Evolutionary conservation across 2,888 invertebrate genomes (phyloP), one percentile per base, ranked within the genome.

Genomic region (Frankliniella fusca): DNA sequence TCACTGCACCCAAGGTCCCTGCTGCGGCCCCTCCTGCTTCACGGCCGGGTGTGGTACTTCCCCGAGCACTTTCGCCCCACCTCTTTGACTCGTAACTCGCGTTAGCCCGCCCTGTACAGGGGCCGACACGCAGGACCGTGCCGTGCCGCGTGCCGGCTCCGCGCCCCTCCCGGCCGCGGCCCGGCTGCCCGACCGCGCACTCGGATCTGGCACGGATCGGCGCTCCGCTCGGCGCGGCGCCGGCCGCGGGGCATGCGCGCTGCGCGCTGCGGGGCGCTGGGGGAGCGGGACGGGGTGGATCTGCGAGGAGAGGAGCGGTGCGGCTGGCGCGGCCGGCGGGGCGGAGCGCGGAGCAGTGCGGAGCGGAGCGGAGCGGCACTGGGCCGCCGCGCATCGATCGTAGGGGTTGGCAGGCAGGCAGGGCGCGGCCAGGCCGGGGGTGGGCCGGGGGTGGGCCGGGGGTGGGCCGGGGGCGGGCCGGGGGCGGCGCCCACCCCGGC

Each of bases 301-400:
- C 54, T 15, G 54, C 20, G 18, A 15, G 54, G 54, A 15, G 18
- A 15, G 54, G 54, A 15, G 54, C 18, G 20, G 54, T 54, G 54
- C 38, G 38, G 12, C 54, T 20, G 54, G 54, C 54, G n/a, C n/a
- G n/a, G n/a, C n/a, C 54, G 54, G 54, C 54, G 54, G 7, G 54
- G 54, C 54, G 20, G 54, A 11, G 5, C 20, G 54, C 54, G 70
- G 12, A 27, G 70, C n/a, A 11, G 23, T 10, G 12, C 70, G n/a
- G 23, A 9, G 70, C 70, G 70, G n/a, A 27, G 0, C 3, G 23
- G 70, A 9, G 11, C 70, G n/a, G 23, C 70, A n/a, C n/a, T 23
- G n/a, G 70, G 70, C 70, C 70, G 70, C 70, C 70, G 23, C 3
- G 70, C 54, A 54, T 54, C 54, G 54, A 54, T 54, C 54, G 54